A percentile compares a stretch with the other conserved stretches of the same genome.
Evolutionary conservation across 2,113 vertebrate species (phyloP).

Genomic region (Ascaphus truei): DNA sequence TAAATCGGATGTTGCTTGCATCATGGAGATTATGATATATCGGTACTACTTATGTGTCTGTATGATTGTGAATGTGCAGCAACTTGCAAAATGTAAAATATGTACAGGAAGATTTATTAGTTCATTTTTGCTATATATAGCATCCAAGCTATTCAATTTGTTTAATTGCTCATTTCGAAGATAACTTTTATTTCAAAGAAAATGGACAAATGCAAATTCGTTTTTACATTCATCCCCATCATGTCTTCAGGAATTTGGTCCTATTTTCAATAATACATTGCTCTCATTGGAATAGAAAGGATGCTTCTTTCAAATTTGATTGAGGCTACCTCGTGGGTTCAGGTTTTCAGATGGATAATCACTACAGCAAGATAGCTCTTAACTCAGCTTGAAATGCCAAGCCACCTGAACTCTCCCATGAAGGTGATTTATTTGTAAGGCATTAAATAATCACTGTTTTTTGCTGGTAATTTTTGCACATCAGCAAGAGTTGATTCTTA

Average conservation of each 20-base stretch:
- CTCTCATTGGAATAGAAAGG: neutral
- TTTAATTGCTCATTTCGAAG: no score
- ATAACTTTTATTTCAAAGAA: conserved; percentile 10
- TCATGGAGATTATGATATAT: no score
- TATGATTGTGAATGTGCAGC: no score
- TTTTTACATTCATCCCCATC: conserved; percentile 3
- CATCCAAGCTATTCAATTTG: neutral
- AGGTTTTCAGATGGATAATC: conserved; percentile 12
- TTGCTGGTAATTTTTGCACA: neutral
- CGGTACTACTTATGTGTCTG: no score
- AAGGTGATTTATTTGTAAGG: neutral
- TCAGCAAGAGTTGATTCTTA: neutral
- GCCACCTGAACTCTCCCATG: neutral
- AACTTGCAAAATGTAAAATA: no score
- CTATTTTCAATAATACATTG: conserved; percentile 13
- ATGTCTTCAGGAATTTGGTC: conserved; percentile 20
- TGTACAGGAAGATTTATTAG: neutral
- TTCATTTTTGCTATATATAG: neutral
- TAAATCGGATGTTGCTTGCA: no score
- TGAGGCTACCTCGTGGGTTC: conserved; percentile 15
- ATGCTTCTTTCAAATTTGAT: conserved; percentile 22
- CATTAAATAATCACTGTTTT: neutral
- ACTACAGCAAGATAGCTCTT: conserved; percentile 5
- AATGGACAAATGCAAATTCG: conserved; percentile 19
- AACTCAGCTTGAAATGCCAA: neutral